These are phyloP conservation scores for Tangara arthus DNA, from an alignment of 2,797 vertebrate species.

Conservation along the genomic window DNA sequence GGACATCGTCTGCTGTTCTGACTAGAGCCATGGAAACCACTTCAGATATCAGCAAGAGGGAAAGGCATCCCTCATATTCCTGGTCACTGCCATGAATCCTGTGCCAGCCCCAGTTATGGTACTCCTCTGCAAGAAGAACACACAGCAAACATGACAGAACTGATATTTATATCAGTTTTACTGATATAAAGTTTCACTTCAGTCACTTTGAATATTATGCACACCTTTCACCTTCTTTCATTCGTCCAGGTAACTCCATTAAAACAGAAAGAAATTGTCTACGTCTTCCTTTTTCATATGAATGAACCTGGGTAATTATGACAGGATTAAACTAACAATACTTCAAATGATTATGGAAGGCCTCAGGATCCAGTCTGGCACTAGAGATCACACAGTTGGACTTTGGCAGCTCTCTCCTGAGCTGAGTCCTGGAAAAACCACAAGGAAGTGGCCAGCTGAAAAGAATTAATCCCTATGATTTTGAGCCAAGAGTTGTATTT, in stretches of 20 bases:
- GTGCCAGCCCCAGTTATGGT: not conserved
- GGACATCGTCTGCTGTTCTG: conserved; percentile 16
- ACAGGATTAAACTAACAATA: not conserved
- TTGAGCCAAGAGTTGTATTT: not conserved
- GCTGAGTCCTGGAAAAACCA: not conserved
- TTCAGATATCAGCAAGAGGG: not conserved
- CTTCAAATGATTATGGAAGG: not conserved
- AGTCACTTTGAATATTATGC: not conserved
- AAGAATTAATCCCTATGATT: not conserved
- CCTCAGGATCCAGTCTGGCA: not conserved
- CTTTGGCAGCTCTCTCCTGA: not conserved
- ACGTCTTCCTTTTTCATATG: not conserved
- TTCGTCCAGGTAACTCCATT: not conserved
- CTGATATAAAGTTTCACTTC: not conserved
- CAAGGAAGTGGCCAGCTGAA: not conserved
- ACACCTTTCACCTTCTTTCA: not conserved
- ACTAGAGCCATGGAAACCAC: conserved; percentile 42
- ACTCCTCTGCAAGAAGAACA: not conserved
- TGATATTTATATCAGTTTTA: not conserved
- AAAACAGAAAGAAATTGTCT: not conserved
- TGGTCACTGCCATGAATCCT: not conserved
- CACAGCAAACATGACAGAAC: not conserved
- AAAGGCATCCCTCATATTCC: not conserved
- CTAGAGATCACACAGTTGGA: not conserved
- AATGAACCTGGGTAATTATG: not conserved